Base-by-base conservation (phyloP, 2,888 invertebrate genomes). In the Eupeodes luniger region DNA sequence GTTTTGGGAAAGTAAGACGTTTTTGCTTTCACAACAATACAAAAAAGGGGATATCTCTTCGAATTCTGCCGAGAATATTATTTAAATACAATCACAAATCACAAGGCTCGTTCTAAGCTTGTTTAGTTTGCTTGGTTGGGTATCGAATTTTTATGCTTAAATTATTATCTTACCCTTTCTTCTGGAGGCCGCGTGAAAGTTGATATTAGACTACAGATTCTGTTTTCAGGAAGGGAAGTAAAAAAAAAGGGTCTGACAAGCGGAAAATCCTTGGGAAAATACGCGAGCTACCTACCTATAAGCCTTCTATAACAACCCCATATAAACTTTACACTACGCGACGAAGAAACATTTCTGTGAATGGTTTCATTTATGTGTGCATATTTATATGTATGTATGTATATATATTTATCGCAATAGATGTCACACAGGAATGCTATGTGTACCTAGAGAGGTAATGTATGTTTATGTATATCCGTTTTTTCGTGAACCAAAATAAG, bases 401-500 rank as follows among this genome's bases (percentile, higher is more conserved):
- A 3, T 27, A 27, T 61, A 55, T 64, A 83, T 78, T 74, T 83
- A 80, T 75, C 69, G 75, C 64, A 81, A 85, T 85, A 81, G 80
- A 80, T 81, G 85, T 77, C 85, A 66, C 62, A 70, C 47, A 81
- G 81, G 57, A 69, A 55, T 62, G n/a, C 7, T 44, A 55, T 2
- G 27, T 6, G 12, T 27, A 44, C 27, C 27, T 3, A 2, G 40
- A 40, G 40, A 40, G 40, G 27, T 27, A 7, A 40, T 40, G 40
- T 40, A 40, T 40, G 64, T 49, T 7, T 64, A 27, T 27, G 11
- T 64, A 64, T 57, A 59, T 34, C 44, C 40, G 7, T 66, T 76
- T n/a, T 49, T 67, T 67, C 5, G 61, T 59, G 51, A 57, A 61
- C 67, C 66, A 74, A 83, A 84, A 87, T 87, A 87, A 84, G 87